Evolutionary conservation across 1,140 invertebrate species (phyloP).

Genomic region (Bombyx mori): ASM3026992v2 NC_085127.1:839001-839500

Average conservation of each 20-base stretch:
- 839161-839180: too few species aligned
- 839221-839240: slow-evolving; percentile 75
- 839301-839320: slow-evolving; percentile 71
- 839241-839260: too few species aligned
- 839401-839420: slow-evolving; percentile 73
- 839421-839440: too few species aligned
- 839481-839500: slow-evolving; percentile 75
- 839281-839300: not conserved
- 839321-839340: slow-evolving; percentile 46
- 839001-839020: too few species aligned
- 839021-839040: not conserved
- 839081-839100: too few species aligned
- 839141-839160: slow-evolving; percentile 73
- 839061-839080: slow-evolving; percentile 56
- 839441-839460: too few species aligned
- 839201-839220: not conserved
- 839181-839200: too few species aligned
- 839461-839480: slow-evolving; percentile 10
- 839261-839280: too few species aligned
- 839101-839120: not conserved
- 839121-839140: slow-evolving; percentile 31
- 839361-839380: not conserved
- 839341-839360: too few species aligned
- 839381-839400: slow-evolving; percentile 30
- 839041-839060: slow-evolving; percentile 68